These are phyloP conservation scores for Eolophus roseicapilla DNA, from an alignment of 2,113 vertebrate species.

Conservation along the genomic window DNA sequence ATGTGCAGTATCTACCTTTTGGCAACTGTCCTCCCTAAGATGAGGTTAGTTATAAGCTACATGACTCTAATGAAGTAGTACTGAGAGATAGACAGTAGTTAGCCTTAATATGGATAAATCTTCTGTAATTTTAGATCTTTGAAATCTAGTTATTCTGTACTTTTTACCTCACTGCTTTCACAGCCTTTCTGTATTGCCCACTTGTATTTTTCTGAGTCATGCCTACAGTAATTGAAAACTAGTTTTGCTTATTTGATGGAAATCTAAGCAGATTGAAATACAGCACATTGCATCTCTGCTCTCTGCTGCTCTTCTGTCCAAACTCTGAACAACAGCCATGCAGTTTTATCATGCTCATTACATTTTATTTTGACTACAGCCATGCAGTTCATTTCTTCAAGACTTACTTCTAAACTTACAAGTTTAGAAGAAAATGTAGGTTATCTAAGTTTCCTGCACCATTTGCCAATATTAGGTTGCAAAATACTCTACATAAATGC, in stretches of 20 bases:
- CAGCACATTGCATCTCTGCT: neutral
- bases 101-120: neutral
- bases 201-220: conserved; percentile 28
- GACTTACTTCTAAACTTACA: neutral
- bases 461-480: neutral
- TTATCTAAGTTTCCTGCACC: neutral
- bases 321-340: neutral
- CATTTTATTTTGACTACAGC: neutral
- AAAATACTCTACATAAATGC: neutral
- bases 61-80: neutral
- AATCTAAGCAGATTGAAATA: neutral
- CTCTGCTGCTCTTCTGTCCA: conserved; percentile 15
- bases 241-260: conserved; percentile 21
- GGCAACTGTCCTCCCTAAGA: neutral
- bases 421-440: neutral
- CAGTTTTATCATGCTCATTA: neutral
- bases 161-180: neutral
- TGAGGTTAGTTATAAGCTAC: neutral
- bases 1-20: neutral
- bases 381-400: neutral
- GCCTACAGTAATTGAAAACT: neutral
- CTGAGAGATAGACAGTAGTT: neutral
- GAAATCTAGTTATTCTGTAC: conserved; percentile 32
- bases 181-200: neutral
- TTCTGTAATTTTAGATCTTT: neutral